Percentiles rank a stretch among this genome's conserved stretches.
phyloP scores from a whole-genome alignment of 1,140 invertebrate species.

The Zeugodacus cucurbitae region DNA sequence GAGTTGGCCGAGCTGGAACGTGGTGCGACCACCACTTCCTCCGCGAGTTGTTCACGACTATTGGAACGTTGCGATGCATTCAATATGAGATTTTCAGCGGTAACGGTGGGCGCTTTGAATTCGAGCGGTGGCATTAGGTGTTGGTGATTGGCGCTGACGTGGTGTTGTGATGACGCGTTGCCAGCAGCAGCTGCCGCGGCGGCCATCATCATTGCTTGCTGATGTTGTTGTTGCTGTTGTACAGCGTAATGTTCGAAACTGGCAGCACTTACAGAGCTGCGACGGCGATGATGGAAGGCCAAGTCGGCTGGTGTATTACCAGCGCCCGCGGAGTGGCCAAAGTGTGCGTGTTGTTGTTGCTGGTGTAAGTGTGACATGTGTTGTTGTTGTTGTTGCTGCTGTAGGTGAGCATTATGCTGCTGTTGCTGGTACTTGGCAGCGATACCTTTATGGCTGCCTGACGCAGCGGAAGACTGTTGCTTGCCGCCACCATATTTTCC shows the following conservation, averaged over 20 bases:
- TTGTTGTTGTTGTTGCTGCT: conserved; percentile 50
- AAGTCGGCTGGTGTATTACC: not conserved
- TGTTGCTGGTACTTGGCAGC: conserved; percentile 48
- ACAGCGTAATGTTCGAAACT: conserved; percentile 59
- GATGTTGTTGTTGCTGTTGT: conserved; percentile 55
- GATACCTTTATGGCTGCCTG: not conserved
- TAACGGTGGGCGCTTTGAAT: conserved; percentile 54
- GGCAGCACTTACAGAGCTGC: conserved; percentile 55
- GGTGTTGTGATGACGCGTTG: conserved; percentile 38
- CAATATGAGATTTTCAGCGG: conserved; percentile 51
- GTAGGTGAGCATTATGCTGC: conserved; percentile 47
- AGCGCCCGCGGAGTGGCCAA: not conserved
- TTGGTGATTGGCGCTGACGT: conserved; percentile 36
- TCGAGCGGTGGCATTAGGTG: conserved; percentile 46
- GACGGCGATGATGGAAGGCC: conserved; percentile 50
- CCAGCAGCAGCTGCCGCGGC: conserved; percentile 52
- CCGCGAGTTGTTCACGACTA: conserved; percentile 54
- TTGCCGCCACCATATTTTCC: conserved; percentile 41
- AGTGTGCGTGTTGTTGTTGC: conserved; percentile 43
- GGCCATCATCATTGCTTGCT: conserved; percentile 55
- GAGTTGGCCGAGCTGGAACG: conserved; percentile 61
- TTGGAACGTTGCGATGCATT: conserved; percentile 48
- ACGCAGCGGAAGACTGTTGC: conserved; percentile 22
- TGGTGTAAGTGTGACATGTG: conserved; percentile 44
- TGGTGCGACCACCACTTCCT: conserved; percentile 41